Evolutionary conservation across 2,797 vertebrate species (phyloP).

Genomic region (Molossus molossus): DNA sequence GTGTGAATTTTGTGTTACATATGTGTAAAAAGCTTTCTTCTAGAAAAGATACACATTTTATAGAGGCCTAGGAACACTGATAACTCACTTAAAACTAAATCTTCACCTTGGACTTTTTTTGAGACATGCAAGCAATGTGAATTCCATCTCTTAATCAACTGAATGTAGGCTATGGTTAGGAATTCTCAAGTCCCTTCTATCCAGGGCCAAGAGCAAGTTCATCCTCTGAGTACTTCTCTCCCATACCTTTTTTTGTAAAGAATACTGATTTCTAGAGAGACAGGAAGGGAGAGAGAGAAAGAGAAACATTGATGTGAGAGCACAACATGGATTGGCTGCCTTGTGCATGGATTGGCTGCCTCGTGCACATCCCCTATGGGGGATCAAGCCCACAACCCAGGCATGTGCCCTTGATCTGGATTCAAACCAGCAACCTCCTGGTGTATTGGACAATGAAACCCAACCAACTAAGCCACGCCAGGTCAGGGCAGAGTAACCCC

Average conservation of each 20-base stretch:
- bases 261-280: not conserved
- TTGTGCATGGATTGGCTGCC: not conserved
- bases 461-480: not conserved
- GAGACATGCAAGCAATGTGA: not conserved
- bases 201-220: not conserved
- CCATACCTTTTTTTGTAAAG: not conserved
- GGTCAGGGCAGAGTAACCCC: not conserved
- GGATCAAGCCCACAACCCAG: not conserved
- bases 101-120: not conserved
- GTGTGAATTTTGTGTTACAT: conserved; percentile 15
- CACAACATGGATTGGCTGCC: not conserved
- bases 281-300: not conserved
- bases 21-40: conserved; percentile 40
- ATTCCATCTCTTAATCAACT: conserved; percentile 22
- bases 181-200: not conserved
- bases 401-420: not conserved
- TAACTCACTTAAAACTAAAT: conserved; percentile 61
- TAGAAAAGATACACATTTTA: conserved; percentile 42
- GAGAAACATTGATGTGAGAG: not conserved
- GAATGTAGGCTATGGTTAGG: not conserved
- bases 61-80: not conserved
- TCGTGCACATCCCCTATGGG: not conserved
- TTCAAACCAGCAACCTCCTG: not conserved
- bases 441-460: not conserved
- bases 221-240: not conserved